Evolutionary conservation across 2,113 vertebrate genomes (phyloP), one percentile per base, ranked within the genome.

Genomic region (Proteles cristata): DNA sequence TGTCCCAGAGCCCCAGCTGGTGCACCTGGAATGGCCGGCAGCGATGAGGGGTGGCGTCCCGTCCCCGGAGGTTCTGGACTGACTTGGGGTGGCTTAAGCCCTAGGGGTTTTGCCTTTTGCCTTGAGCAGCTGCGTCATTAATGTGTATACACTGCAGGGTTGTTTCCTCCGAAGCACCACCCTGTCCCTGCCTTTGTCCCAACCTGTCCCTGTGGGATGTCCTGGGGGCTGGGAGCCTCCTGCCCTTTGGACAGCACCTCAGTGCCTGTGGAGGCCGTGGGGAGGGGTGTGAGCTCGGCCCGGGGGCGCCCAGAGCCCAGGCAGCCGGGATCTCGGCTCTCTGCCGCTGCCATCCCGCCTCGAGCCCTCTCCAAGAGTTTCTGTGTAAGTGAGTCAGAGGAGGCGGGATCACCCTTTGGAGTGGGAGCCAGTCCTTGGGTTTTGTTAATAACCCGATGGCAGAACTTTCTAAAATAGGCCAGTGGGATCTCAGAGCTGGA

Each of bases 401-500:
- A 93, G 73, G 90, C 92, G 69, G 85, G 23, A 11, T 82, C 92
- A 84, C 90, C 65, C 84, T 97, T 87, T 83, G 87, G 90, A 93
- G 83, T 50, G 71, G 53, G 90, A 97, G 96, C 94, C 96, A 90
- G 21, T 85, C 23, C 92, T 86, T 93, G 11, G 89, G 74, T 93
- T 97, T 93, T 96, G 94, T 94, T 93, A 95, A 88, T 93, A 92
- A 96, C 80, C 61, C 25, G 9, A 80, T 76, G 85, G 95, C 94
- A 94, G 96, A 94, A 73, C n/a, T 55, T 97, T 94, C 98, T 97
- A 81, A 97, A 97, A 93, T 63, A 74, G 84, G 73, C 89, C 17
- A n/a, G 80, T 58, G 33, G 77, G 87, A 84, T 61, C 90, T 90
- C 25, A 28, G 79, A 84, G 80, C 95, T 97, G 97, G 97, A 92